Evolutionary conservation across 2,797 vertebrate species (phyloP).

Genomic region (Apogon talboti): DNA sequence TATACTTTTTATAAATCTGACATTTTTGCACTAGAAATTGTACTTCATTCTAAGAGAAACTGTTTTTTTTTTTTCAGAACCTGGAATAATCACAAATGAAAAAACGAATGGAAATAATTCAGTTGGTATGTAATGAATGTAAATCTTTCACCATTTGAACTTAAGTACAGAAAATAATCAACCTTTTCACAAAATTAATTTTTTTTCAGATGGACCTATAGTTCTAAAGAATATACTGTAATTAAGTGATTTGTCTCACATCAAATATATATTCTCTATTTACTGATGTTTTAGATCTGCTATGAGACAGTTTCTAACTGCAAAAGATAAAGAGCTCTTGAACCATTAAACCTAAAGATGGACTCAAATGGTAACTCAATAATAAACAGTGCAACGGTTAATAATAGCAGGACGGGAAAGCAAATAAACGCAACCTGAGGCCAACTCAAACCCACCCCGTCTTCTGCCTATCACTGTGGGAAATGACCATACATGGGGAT

Average conservation of each 20-base stretch:
- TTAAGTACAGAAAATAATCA: no score
- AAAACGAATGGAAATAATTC: no score
- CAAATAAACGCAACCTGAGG: conserved; percentile 54
- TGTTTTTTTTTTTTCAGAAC: no score
- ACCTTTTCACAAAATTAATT: no score
- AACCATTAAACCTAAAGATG: background rate
- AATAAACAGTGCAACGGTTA: conserved; percentile 19
- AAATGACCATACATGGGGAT: conserved; percentile 67
- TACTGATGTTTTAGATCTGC: background rate
- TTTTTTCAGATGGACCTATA: no score
- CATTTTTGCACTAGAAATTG: no score
- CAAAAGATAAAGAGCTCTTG: background rate
- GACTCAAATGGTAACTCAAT: conserved; percentile 26
- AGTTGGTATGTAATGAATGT: no score
- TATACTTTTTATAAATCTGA: no score
- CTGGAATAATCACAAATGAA: no score
- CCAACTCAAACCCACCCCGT: conserved; percentile 41
- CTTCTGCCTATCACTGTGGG: conserved; percentile 52
- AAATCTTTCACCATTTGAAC: no score
- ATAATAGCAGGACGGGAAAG: conserved; percentile 5
- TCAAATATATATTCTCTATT: background rate
- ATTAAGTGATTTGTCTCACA: background rate
- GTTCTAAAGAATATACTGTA: background rate
- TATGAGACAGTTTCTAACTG: background rate
- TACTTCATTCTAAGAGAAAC: no score